Percentiles rank a stretch among this genome's conserved stretches.
phyloP scores from a whole-genome alignment of 1,140 invertebrate genomes.

The Drosophila erecta region DNA sequence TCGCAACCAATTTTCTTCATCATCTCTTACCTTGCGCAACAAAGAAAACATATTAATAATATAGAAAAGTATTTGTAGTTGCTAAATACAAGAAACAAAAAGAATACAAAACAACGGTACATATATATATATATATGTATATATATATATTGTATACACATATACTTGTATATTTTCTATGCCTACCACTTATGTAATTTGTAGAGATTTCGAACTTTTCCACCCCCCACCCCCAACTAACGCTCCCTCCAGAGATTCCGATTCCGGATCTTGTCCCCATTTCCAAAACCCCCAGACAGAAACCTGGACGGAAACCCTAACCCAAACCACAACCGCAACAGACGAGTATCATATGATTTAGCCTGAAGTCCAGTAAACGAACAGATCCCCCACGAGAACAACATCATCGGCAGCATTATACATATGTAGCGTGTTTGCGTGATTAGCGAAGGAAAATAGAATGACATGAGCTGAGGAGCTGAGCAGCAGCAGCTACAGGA shows the following conservation, averaged over 20 bases:
- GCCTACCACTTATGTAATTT: conserved; percentile 83
- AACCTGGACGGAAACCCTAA: conserved; percentile 5
- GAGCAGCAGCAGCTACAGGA: conserved; percentile 10
- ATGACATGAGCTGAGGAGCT: conserved; percentile 7
- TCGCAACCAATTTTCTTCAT: conserved; percentile 35
- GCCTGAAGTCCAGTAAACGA: conserved; percentile 32
- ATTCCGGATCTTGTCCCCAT: background rate
- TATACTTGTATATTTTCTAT: conserved; percentile 83
- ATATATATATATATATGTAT: conserved; percentile 71
- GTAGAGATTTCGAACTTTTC: conserved; percentile 76
- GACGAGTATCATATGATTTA: conserved; percentile 55
- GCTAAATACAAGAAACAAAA: conserved; percentile 68
- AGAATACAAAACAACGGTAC: conserved; percentile 56
- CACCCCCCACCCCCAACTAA: conserved; percentile 16
- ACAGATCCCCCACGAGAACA: conserved; percentile 15
- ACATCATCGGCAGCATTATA: conserved; percentile 25
- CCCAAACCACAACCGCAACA: conserved; percentile 13
- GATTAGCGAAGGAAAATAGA: conserved; percentile 17
- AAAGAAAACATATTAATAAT: conserved; percentile 56
- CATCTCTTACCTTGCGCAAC: conserved; percentile 41
- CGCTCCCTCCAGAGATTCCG: background rate
- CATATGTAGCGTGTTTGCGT: conserved; percentile 25
- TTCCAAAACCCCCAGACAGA: conserved; percentile 19
- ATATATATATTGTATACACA: conserved; percentile 74
- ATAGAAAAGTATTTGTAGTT: conserved; percentile 82